Conservation (phyloP, 1,140 invertebrate genomes). For the Zaprionus inermis region DNA sequence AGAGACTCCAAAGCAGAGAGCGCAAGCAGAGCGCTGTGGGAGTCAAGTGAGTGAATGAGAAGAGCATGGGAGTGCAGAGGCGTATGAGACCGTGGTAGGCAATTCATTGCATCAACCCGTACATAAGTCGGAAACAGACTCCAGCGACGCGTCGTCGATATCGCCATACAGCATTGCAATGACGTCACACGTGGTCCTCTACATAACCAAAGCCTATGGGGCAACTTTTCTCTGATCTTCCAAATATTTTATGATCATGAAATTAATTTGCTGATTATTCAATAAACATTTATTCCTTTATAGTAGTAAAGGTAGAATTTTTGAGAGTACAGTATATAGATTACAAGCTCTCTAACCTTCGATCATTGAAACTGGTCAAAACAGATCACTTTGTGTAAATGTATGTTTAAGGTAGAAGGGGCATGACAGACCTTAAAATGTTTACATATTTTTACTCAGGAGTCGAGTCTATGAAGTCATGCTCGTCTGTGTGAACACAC, state of each 20-base stretch:
- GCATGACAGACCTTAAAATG: too few relatives aligned
- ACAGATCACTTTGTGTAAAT: too few relatives aligned
- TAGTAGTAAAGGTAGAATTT: too few relatives aligned
- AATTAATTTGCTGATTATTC: too few relatives aligned
- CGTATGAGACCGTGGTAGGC: constrained; percentile 15
- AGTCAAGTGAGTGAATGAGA: constrained; percentile 5
- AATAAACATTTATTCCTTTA: too few relatives aligned
- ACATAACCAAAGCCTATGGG: neutral
- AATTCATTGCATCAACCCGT: constrained; percentile 40
- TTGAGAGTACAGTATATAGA: too few relatives aligned
- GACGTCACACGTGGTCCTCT: constrained; percentile 25
- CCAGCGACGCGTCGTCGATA: constrained; percentile 18
- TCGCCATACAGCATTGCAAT: neutral
- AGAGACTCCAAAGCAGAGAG: constrained; percentile 56
- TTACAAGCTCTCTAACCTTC: too few relatives aligned
- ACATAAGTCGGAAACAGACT: constrained; percentile 27
- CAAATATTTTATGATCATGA: neutral
- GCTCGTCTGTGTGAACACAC: too few relatives aligned
- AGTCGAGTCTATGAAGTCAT: too few relatives aligned
- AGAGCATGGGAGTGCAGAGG: neutral
- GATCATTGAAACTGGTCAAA: too few relatives aligned
- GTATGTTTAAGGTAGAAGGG: too few relatives aligned
- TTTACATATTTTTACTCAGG: too few relatives aligned
- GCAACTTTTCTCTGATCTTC: neutral
- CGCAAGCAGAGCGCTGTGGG: constrained; percentile 3